Evolutionary conservation across 2,113 vertebrate species (phyloP).

Genomic region (Dasyurus viverrinus): DNA sequence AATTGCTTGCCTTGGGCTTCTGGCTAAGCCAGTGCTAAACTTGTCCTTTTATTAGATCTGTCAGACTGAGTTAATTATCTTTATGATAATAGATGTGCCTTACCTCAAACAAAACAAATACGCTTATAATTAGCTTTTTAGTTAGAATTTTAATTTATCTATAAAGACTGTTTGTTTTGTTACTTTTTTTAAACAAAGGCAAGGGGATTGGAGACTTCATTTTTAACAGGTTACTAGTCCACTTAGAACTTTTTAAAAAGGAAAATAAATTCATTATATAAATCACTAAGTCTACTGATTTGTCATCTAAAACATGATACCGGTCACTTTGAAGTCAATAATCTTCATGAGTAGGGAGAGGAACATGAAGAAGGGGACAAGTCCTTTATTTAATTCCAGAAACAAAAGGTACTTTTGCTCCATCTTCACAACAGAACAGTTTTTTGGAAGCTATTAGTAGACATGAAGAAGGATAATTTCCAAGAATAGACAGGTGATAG

Average conservation of each 20-base stretch:
- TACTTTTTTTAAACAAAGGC: conserved; percentile 69
- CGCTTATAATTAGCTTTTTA: conserved; percentile 90
- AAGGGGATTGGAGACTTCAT: conserved; percentile 40
- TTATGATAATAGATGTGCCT: conserved; percentile 92
- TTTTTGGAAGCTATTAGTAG: conserved; percentile 11
- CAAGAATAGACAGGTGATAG: neutral
- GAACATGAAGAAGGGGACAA: conserved; percentile 39
- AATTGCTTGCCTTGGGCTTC: conserved; percentile 91
- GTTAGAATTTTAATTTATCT: conserved; percentile 91
- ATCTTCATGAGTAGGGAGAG: conserved; percentile 4
- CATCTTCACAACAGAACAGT: conserved; percentile 65
- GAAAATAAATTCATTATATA: conserved; percentile 34
- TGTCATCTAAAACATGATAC: neutral
- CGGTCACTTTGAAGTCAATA: conserved; percentile 36
- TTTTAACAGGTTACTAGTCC: conserved; percentile 70
- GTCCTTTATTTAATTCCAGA: conserved; percentile 59
- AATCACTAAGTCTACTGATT: conserved; percentile 43
- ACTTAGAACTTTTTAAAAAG: conserved; percentile 54
- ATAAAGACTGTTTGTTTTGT: conserved; percentile 87
- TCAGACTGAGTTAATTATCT: conserved; percentile 93
- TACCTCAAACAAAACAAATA: conserved; percentile 93
- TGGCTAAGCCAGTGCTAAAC: conserved; percentile 89
- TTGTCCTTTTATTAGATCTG: conserved; percentile 92
- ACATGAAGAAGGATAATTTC: neutral
- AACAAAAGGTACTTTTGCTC: conserved; percentile 46